phyloP scores from a whole-genome alignment of 2,797 vertebrate genomes.

The Enteromius thamalakanensis region DNA sequence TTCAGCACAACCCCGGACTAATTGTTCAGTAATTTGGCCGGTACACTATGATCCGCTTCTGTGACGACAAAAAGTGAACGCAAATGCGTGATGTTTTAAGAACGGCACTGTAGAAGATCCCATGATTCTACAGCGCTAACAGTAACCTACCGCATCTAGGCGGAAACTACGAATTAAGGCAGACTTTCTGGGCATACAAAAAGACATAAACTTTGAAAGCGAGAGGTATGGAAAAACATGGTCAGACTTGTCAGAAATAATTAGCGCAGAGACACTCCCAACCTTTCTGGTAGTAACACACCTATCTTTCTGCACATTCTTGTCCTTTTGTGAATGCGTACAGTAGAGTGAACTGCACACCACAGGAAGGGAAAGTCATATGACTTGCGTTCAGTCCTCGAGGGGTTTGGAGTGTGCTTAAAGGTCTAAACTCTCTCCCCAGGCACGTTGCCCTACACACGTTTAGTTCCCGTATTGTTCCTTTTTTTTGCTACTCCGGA shows the following conservation, averaged over 20 bases:
- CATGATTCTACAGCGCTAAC: not conserved
- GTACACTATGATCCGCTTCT: not conserved
- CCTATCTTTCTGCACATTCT: slow-evolving; percentile 67
- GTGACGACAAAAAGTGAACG: not conserved
- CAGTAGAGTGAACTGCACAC: slow-evolving; percentile 23
- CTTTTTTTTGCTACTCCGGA: slow-evolving; percentile 64
- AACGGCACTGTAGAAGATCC: not conserved
- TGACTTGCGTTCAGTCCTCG: slow-evolving; percentile 53
- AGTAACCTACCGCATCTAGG: not conserved
- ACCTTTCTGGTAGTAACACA: slow-evolving; percentile 68
- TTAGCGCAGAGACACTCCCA: slow-evolving; percentile 68
- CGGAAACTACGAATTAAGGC: slow-evolving; percentile 38
- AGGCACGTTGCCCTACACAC: slow-evolving; percentile 68
- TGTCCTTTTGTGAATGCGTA: slow-evolving; percentile 57
- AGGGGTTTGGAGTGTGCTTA: slow-evolving; percentile 60
- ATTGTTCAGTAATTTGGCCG: slow-evolving; percentile 21
- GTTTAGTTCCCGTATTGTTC: slow-evolving; percentile 74
- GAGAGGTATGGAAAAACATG: slow-evolving; percentile 51
- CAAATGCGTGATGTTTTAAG: not conserved
- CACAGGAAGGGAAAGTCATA: slow-evolving; percentile 72
- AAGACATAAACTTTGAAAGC: slow-evolving; percentile 60
- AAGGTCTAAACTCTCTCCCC: slow-evolving; percentile 65
- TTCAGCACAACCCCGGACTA: slow-evolving; percentile 4
- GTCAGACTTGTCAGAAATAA: slow-evolving; percentile 67
- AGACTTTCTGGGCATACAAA: slow-evolving; percentile 47